phyloP scores from a whole-genome alignment of 2,797 vertebrate genomes.

The Botia kubotai region DNA sequence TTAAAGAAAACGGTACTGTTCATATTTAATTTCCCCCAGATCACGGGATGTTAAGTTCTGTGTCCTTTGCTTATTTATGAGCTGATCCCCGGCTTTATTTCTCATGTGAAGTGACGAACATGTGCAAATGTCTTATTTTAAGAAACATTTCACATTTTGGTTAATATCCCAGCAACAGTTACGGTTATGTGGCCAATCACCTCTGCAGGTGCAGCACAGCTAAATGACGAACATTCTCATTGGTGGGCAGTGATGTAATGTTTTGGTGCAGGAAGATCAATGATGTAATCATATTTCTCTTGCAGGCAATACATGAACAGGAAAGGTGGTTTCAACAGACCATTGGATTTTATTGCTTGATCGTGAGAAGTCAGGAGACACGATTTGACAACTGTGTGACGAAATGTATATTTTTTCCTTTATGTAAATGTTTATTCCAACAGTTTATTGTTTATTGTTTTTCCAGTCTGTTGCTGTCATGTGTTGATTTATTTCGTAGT shows the following conservation, averaged over 20 bases:
- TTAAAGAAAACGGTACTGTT: background rate
- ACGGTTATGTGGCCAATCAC: slow-evolving; percentile 74
- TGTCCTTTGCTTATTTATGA: background rate
- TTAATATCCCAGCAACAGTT: slow-evolving; percentile 62
- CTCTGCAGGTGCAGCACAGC: slow-evolving; percentile 79
- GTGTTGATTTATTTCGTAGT: background rate
- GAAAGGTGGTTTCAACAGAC: slow-evolving; percentile 98
- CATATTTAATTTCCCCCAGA: background rate
- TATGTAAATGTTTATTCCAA: slow-evolving; percentile 26
- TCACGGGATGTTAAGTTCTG: background rate
- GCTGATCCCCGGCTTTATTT: background rate
- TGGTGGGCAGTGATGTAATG: slow-evolving; percentile 84
- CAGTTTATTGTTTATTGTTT: background rate
- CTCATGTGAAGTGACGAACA: background rate
- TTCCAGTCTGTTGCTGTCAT: slow-evolving; percentile 1
- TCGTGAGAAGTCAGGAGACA: background rate
- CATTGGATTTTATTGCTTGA: slow-evolving; percentile 97
- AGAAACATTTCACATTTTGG: slow-evolving; percentile 24
- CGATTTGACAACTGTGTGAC: background rate
- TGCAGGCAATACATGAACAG: slow-evolving; percentile 97
- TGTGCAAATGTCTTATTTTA: too few species aligned
- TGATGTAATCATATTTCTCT: slow-evolving; percentile 80
- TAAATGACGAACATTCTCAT: slow-evolving; percentile 71
- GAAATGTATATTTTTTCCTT: background rate
- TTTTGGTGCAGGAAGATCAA: slow-evolving; percentile 80